These are phyloP conservation scores for Leptinotarsa texana DNA, from an alignment of 1,140 invertebrate genomes.

Conservation along the genomic window DNA sequence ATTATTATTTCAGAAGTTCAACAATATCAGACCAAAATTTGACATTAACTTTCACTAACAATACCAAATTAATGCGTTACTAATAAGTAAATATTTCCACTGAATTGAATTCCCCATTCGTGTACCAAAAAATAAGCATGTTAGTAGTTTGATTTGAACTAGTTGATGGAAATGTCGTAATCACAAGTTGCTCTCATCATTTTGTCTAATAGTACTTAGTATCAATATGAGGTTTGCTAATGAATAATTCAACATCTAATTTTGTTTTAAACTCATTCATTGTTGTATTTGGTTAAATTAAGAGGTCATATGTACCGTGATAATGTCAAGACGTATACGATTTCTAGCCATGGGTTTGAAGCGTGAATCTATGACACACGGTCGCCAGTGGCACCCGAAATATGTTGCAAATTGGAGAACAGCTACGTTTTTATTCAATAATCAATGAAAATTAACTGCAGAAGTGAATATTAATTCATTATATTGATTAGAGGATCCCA, in stretches of 20 bases:
- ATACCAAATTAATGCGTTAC: neutral
- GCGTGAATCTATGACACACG: too few species aligned
- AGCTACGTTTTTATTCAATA: too few species aligned
- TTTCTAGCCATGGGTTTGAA: too few species aligned
- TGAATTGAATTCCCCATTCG: neutral
- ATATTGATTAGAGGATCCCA: too few species aligned
- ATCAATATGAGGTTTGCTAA: neutral
- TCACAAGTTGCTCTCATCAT: neutral
- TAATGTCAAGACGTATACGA: too few species aligned
- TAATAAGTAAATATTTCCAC: neutral
- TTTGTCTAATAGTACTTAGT: neutral
- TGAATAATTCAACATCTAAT: neutral
- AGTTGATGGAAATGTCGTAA: neutral
- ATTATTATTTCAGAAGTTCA: neutral
- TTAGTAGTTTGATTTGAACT: too few species aligned
- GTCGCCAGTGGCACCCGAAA: too few species aligned
- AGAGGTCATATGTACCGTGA: too few species aligned
- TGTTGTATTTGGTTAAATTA: neutral
- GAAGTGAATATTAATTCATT: too few species aligned
- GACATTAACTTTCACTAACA: slow-evolving; percentile 3
- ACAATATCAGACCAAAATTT: slow-evolving; percentile 3
- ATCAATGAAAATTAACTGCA: too few species aligned
- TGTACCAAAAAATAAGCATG: neutral
- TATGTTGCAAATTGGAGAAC: too few species aligned
- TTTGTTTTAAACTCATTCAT: neutral